A percentile compares a stretch with the other conserved stretches of the same genome.
Conservation (phyloP, 2,797 vertebrate species). For the Erethizon dorsatum region DNA sequence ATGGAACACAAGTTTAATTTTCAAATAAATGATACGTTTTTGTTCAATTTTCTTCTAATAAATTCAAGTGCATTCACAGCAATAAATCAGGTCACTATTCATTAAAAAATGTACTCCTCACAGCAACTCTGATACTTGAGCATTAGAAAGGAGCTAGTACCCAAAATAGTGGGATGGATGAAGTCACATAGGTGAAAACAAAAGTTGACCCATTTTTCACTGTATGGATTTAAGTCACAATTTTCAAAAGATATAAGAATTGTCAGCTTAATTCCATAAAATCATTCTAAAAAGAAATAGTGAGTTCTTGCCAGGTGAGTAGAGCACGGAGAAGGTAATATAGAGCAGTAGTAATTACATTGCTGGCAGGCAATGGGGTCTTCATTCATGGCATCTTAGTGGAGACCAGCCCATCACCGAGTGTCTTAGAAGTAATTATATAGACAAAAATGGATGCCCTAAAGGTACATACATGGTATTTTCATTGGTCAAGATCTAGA, state of each 20-base stretch:
- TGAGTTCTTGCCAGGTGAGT: neutral
- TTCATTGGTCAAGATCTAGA: neutral
- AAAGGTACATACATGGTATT: neutral
- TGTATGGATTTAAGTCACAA: neutral
- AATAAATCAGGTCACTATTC: neutral
- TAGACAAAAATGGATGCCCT: neutral
- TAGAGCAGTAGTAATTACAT: neutral
- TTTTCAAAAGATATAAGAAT: neutral
- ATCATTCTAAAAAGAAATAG: neutral
- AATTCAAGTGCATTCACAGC: neutral
- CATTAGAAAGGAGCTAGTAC: neutral
- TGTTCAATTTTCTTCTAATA: neutral
- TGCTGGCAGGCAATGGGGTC: neutral
- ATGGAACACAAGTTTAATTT: neutral
- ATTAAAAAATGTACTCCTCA: neutral
- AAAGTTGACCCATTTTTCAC: neutral
- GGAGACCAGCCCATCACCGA: neutral
- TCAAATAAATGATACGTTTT: neutral
- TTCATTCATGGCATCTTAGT: neutral
- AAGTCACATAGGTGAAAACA: neutral
- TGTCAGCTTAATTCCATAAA: slow-evolving; percentile 7
- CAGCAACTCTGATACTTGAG: neutral
- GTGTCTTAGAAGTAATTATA: neutral
- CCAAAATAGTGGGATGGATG: neutral
- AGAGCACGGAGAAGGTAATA: neutral